These are phyloP conservation scores for Jacana jacana DNA, from an alignment of 2,113 vertebrate species.

Conservation along the genomic window DNA sequence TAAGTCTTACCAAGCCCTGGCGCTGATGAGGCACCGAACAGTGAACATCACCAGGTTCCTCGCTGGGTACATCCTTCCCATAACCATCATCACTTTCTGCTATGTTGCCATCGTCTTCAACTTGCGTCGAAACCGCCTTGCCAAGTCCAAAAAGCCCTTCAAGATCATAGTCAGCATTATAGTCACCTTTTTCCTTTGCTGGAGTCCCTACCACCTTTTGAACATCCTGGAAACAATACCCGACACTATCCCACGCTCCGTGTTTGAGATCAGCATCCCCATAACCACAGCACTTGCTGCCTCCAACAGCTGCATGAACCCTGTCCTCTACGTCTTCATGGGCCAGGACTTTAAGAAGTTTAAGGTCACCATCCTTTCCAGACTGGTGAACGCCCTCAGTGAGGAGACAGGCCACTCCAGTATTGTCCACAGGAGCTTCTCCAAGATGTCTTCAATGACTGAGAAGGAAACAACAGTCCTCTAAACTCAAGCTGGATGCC, in stretches of 20 bases:
- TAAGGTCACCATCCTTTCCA: slow-evolving; percentile 72
- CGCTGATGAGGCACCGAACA: slow-evolving; percentile 38
- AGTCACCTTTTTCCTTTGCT: slow-evolving; percentile 86
- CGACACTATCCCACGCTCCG: rapidly evolving
- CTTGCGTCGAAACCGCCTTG: slow-evolving; percentile 74
- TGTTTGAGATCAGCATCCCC: slow-evolving; percentile 70
- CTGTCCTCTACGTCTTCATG: slow-evolving; percentile 93
- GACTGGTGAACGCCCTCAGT: slow-evolving; percentile 75
- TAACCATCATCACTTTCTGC: slow-evolving; percentile 80
- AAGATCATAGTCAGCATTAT: slow-evolving; percentile 85
- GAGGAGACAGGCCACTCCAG: slow-evolving; percentile 74
- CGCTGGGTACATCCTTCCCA: slow-evolving; percentile 81
- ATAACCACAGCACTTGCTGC: slow-evolving; percentile 75
- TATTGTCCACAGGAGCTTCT: slow-evolving; percentile 72
- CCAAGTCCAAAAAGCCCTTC: slow-evolving; percentile 86
- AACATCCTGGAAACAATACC: slow-evolving; percentile 79
- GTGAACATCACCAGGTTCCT: slow-evolving; percentile 78
- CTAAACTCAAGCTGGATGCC: background rate
- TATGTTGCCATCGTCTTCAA: slow-evolving; percentile 76
- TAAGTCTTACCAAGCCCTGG: background rate
- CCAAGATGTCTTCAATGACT: slow-evolving; percentile 69
- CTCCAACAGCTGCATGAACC: slow-evolving; percentile 95
- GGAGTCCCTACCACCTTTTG: slow-evolving; percentile 86
- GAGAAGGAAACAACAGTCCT: slow-evolving; percentile 73
- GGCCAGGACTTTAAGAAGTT: slow-evolving; percentile 91